phyloP scores from a whole-genome alignment of 1,140 invertebrate genomes.

The Hormaphis cornu region DNA sequence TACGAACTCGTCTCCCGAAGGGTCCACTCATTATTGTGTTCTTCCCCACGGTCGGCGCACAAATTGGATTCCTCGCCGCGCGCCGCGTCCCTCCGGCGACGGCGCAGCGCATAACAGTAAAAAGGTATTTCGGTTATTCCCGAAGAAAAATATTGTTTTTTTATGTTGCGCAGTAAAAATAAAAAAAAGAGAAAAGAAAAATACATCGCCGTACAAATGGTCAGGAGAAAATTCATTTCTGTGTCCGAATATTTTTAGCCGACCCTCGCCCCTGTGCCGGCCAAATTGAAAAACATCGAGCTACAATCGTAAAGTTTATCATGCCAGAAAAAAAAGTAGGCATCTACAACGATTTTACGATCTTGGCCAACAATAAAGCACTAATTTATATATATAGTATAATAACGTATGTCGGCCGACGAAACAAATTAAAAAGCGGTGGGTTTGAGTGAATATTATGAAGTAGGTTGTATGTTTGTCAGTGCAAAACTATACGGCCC shows the following conservation, averaged over 20 bases:
- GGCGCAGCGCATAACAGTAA: slow-evolving; percentile 23
- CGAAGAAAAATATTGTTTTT: slow-evolving; percentile 24
- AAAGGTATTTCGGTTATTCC: slow-evolving; percentile 27
- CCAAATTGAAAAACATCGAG: slow-evolving; percentile 14
- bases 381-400: no score
- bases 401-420: neutral
- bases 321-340: slow-evolving; percentile 16
- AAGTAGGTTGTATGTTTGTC: no score
- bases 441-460: no score
- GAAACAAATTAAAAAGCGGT: slow-evolving; percentile 13
- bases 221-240: slow-evolving; percentile 20
- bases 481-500: no score
- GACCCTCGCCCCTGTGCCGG: neutral
- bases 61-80: slow-evolving; percentile 20
- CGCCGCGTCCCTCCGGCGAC: neutral
- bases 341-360: slow-evolving; percentile 8
- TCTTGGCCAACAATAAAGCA: no score
- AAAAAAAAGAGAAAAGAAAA: slow-evolving; percentile 1
- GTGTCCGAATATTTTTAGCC: slow-evolving; percentile 16
- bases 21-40: slow-evolving; percentile 29
- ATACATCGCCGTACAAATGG: slow-evolving; percentile 10
- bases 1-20: slow-evolving; percentile 2
- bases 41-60: slow-evolving; percentile 9
- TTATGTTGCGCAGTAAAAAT: slow-evolving; percentile 16
- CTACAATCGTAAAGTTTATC: slow-evolving; percentile 25